A percentile compares a stretch with the other conserved stretches of the same genome.
Conservation (phyloP, 35 echinoderm and acorn worm species). For the Strongylocentrotus purpuratus region DNA sequence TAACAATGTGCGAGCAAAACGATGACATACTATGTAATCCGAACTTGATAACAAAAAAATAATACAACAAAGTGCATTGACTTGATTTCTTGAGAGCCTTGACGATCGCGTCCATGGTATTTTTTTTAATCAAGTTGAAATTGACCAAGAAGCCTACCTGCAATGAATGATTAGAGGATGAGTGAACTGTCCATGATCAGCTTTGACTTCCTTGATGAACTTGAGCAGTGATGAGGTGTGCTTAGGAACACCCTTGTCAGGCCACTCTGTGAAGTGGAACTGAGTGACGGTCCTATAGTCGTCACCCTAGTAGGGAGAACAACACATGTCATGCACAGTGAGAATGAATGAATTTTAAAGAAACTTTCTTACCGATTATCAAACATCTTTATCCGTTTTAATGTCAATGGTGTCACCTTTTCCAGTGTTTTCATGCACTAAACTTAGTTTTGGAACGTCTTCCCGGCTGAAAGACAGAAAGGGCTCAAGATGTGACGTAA, state of each 20-base stretch:
- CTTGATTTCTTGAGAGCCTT: too few relatives aligned
- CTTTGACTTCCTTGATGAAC: slow-evolving; percentile 48
- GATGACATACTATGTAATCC: too few relatives aligned
- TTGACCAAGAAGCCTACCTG: slow-evolving; percentile 51
- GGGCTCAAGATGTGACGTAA: too few relatives aligned
- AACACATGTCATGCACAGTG: background rate
- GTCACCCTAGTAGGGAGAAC: background rate
- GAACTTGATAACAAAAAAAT: too few relatives aligned
- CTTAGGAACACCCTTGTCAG: slow-evolving; percentile 73
- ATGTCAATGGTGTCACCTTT: background rate
- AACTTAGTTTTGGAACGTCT: too few relatives aligned
- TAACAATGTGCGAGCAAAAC: too few relatives aligned
- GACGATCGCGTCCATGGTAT: too few relatives aligned
- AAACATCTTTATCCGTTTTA: background rate
- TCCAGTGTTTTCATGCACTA: too few relatives aligned
- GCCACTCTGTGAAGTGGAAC: slow-evolving; percentile 71
- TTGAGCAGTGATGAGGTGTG: slow-evolving; percentile 56
- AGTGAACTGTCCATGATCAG: background rate
- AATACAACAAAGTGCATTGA: too few relatives aligned
- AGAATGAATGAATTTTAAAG: background rate
- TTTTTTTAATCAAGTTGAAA: too few relatives aligned
- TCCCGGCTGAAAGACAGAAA: background rate
- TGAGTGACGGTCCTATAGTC: slow-evolving; percentile 27
- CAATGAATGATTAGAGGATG: slow-evolving; percentile 67
- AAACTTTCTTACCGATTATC: background rate